A percentile compares a stretch with the other conserved stretches of the same genome.
Conservation (phyloP, 2,797 vertebrate species). For the Cossypha caffra region DNA sequence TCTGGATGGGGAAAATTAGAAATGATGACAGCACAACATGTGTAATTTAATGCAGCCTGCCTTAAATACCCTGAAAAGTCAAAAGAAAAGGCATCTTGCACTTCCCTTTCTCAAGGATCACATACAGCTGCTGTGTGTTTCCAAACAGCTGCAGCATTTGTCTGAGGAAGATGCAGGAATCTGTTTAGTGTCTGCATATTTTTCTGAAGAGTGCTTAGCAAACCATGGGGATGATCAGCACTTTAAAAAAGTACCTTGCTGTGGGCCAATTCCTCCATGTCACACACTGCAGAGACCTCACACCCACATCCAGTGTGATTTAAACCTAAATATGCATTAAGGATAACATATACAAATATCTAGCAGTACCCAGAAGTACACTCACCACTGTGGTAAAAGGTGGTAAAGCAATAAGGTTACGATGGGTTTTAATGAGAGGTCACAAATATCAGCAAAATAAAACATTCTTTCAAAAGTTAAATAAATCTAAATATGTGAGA, state of each 20-base stretch:
- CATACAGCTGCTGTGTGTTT: neutral
- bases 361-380: neutral
- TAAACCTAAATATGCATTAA: neutral
- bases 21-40: neutral
- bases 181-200: slow-evolving; percentile 10
- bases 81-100: neutral
- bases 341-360: neutral
- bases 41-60: neutral
- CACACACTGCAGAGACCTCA: neutral
- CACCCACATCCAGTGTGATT: neutral
- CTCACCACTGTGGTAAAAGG: neutral
- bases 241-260: neutral
- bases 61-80: neutral
- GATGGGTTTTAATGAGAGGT: neutral
- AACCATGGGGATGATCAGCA: neutral
- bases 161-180: neutral
- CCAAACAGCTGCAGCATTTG: slow-evolving; percentile 3
- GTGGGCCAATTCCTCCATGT: neutral
- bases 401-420: neutral
- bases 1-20: neutral
- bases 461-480: neutral
- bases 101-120: neutral
- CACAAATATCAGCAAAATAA: neutral
- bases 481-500: neutral
- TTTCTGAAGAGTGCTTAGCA: neutral